phyloP scores from a whole-genome alignment of 2,797 vertebrate genomes.

The Oreochromis mossambicus region DNA sequence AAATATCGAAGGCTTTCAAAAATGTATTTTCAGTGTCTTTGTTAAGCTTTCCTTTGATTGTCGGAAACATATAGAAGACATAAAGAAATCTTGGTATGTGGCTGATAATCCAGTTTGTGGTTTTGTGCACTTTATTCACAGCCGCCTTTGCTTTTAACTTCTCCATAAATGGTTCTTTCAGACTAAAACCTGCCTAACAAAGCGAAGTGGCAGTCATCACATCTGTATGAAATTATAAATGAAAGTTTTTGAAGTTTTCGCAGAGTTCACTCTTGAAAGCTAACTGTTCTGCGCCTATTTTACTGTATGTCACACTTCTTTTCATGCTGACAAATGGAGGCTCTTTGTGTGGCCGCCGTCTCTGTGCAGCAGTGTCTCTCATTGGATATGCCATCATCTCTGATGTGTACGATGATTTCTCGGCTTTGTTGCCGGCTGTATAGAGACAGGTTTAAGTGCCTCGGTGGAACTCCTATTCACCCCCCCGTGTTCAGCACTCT shows the following conservation, averaged over 20 bases:
- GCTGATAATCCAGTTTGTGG: neutral
- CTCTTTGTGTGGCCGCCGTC: conserved; percentile 44
- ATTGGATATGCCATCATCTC: conserved; percentile 42
- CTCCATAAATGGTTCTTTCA: conserved; percentile 29
- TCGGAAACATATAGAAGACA: neutral
- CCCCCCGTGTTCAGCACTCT: conserved; percentile 61
- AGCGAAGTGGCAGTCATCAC: conserved; percentile 27
- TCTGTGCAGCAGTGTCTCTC: conserved; percentile 30
- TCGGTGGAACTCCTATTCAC: conserved; percentile 69
- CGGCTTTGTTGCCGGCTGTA: conserved; percentile 63
- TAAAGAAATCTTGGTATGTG: neutral
- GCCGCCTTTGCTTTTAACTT: conserved; percentile 9
- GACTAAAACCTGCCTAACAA: conserved; percentile 16
- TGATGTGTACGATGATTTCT: conserved; percentile 54
- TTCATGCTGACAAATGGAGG: conserved; percentile 50
- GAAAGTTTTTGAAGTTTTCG: conserved; percentile 40
- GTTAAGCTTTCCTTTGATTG: neutral
- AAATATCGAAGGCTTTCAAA: neutral
- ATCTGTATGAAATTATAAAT: conserved; percentile 28
- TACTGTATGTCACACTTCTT: conserved; percentile 45
- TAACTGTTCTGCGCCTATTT: conserved; percentile 28
- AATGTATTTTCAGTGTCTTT: neutral
- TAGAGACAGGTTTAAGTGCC: conserved; percentile 73
- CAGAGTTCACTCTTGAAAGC: conserved; percentile 42
- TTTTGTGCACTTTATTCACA: neutral